Conservation (phyloP, 2,888 invertebrate genomes). For the Cerceris rybyensis region DNA sequence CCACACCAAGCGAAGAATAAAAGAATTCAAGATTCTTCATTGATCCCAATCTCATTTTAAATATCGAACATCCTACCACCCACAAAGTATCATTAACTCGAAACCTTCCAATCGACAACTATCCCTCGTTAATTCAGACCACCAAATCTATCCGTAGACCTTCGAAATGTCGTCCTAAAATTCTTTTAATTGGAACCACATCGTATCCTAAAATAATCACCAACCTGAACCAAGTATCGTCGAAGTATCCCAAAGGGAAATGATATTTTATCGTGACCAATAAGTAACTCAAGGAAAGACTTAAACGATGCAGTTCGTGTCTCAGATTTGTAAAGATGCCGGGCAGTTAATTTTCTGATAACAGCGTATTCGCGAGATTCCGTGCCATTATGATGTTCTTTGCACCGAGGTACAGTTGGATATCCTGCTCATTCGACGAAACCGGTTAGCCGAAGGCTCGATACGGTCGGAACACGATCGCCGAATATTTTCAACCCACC, state of each 20-base stretch:
- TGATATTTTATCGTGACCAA: neutral
- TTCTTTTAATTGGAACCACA: too few species aligned
- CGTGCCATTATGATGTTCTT: slow-evolving; percentile 13
- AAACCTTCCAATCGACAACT: too few species aligned
- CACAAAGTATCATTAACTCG: too few species aligned
- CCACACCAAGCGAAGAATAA: too few species aligned
- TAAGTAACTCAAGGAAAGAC: neutral
- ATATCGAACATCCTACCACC: too few species aligned
- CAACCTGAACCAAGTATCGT: too few species aligned
- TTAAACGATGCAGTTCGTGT: neutral
- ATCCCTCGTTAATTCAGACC: too few species aligned
- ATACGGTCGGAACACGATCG: slow-evolving; percentile 16
- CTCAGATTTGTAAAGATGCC: slow-evolving; percentile 5
- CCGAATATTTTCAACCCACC: slow-evolving; percentile 23
- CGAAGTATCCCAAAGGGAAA: neutral
- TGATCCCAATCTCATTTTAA: too few species aligned
- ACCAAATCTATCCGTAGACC: too few species aligned
- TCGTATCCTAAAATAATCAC: too few species aligned
- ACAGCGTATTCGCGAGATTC: neutral
- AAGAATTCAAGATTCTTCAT: too few species aligned
- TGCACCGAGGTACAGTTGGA: neutral
- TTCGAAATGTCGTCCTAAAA: too few species aligned
- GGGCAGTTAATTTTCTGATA: slow-evolving; percentile 23
- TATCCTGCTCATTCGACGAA: slow-evolving; percentile 21
- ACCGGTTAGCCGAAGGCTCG: slow-evolving; percentile 30